phyloP scores from a whole-genome alignment of 2,113 vertebrate genomes.

The Collichthys lucidus region DNA sequence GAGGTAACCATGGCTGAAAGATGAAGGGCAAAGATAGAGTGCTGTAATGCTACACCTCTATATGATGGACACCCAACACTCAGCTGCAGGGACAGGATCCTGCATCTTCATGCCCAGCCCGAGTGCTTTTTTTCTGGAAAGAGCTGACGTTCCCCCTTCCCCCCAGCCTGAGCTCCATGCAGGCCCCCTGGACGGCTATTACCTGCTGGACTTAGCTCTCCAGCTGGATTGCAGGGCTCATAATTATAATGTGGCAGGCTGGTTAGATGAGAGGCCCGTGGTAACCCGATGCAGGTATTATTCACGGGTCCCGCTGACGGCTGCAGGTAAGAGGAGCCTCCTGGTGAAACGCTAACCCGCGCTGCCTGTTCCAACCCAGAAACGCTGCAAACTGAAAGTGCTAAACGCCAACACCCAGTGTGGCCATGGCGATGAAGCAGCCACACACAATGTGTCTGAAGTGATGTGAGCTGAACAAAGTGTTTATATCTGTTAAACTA shows the following conservation, averaged over 20 bases:
- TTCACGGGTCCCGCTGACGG: constrained; percentile 66
- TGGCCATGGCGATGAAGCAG: constrained; percentile 9
- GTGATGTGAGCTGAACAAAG: not conserved
- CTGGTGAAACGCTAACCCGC: constrained; percentile 75
- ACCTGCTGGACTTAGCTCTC: constrained; percentile 50
- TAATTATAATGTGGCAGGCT: constrained; percentile 65
- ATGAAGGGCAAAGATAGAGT: constrained; percentile 50
- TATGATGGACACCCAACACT: constrained; percentile 70
- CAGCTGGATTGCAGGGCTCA: constrained; percentile 65
- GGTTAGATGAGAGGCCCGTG: constrained; percentile 76
- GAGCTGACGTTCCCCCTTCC: constrained; percentile 35
- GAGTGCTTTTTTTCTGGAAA: constrained; percentile 54
- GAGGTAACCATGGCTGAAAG: constrained; percentile 59
- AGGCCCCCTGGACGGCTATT: constrained; percentile 54
- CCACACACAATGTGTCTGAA: constrained; percentile 11
- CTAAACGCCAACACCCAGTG: constrained; percentile 37
- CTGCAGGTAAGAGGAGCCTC: constrained; percentile 79
- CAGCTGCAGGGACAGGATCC: constrained; percentile 42
- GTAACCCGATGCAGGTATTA: constrained; percentile 80
- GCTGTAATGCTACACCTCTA: constrained; percentile 67
- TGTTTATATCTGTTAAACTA: not conserved
- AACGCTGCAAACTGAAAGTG: constrained; percentile 75
- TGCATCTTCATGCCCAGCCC: constrained; percentile 44
- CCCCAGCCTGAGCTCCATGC: constrained; percentile 19
- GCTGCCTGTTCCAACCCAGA: constrained; percentile 42